These are phyloP conservation scores for Diploscapter pachys DNA, from an alignment of 1,140 invertebrate genomes.

Conservation along the genomic window DNA sequence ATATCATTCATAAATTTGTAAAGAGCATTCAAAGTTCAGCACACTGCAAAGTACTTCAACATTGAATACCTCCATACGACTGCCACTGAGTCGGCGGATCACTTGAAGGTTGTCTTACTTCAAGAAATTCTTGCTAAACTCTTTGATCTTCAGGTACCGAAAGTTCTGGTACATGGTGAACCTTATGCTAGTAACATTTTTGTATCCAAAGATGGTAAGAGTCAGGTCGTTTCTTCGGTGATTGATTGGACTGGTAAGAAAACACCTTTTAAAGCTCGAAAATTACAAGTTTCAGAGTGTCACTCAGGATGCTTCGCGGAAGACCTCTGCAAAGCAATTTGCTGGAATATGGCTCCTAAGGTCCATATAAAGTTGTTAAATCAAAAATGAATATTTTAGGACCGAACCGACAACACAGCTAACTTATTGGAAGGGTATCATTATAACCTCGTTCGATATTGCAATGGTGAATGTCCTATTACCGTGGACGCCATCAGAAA, in stretches of 20 bases:
- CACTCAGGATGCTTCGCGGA: constrained; percentile 55
- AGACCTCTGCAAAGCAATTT: constrained; percentile 54
- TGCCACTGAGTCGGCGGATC: constrained; percentile 26
- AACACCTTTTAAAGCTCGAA: background rate
- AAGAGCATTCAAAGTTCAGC: constrained; percentile 30
- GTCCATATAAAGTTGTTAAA: constrained; percentile 5
- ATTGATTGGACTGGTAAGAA: constrained; percentile 55
- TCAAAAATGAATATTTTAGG: constrained; percentile 3
- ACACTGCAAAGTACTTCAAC: constrained; percentile 38
- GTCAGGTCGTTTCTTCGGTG: constrained; percentile 34
- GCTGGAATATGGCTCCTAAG: constrained; percentile 49
- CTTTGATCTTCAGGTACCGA: constrained; percentile 13
- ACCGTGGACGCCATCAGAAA: constrained; percentile 31
- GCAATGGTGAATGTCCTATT: constrained; percentile 21
- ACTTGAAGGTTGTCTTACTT: too few species aligned
- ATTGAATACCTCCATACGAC: constrained; percentile 39
- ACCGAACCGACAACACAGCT: constrained; percentile 24
- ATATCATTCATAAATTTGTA: too few species aligned
- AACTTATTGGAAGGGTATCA: constrained; percentile 36
- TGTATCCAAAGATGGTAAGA: constrained; percentile 32
- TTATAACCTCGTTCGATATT: constrained; percentile 25
- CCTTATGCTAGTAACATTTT: constrained; percentile 51
- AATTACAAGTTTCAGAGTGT: constrained; percentile 40
- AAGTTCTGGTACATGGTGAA: constrained; percentile 49
- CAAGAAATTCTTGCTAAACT: too few species aligned